Conservation (phyloP, 2,113 vertebrate species). For the Vicugna pacos region DNA sequence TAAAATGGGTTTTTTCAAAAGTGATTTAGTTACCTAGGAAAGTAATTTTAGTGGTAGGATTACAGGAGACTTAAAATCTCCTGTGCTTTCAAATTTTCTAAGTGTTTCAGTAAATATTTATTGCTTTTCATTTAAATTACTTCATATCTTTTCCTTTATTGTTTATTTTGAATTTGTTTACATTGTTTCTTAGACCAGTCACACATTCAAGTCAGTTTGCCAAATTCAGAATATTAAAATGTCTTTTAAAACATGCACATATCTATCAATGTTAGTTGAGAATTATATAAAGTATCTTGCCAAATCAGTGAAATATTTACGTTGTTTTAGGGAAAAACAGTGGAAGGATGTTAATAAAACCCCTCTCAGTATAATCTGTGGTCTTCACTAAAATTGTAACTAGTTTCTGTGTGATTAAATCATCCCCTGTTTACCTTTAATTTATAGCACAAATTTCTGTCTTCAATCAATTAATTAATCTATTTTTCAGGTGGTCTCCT, state of each 20-base stretch:
- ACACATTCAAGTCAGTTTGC: background rate
- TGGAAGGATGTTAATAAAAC: background rate
- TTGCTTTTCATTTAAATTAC: slow-evolving; percentile 35
- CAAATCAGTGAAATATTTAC: background rate
- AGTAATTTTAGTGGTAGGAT: background rate
- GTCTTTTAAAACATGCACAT: background rate
- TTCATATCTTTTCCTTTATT: background rate
- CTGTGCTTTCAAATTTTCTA: background rate
- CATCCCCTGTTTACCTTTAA: background rate
- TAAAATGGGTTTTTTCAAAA: background rate
- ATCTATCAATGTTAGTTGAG: background rate
- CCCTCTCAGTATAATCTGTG: background rate
- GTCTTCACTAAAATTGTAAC: background rate
- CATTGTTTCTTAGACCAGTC: background rate
- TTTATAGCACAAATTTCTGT: background rate
- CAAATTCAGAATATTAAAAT: background rate
- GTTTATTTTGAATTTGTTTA: background rate
- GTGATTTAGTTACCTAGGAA: background rate
- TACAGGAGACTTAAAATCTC: background rate
- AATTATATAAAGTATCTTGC: background rate
- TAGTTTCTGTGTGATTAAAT: background rate
- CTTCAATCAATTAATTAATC: background rate
- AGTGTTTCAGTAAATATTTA: background rate
- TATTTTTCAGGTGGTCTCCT: background rate
- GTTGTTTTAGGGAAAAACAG: background rate